These are phyloP conservation scores for Pardalotus punctatus DNA, from an alignment of 2,113 vertebrate genomes.

Conservation along the genomic window DNA sequence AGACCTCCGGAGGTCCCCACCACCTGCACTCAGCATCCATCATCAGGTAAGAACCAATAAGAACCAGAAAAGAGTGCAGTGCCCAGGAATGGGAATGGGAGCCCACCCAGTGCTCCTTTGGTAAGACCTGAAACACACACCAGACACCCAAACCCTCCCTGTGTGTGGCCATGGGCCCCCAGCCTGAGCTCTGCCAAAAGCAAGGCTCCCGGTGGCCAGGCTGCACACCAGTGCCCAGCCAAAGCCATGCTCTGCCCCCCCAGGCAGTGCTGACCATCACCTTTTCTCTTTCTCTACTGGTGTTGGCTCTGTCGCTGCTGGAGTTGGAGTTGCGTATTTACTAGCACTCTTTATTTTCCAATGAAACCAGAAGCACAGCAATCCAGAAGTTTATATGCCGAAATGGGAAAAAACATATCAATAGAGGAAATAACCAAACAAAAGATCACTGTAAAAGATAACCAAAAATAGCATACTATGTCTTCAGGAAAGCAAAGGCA, in stretches of 20 bases:
- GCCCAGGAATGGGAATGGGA: not conserved
- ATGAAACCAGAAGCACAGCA: not conserved
- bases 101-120: fast-evolving
- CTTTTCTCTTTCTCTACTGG: not conserved
- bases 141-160: not conserved
- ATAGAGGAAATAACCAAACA: not conserved
- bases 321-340: not conserved
- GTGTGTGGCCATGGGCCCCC: fast-evolving
- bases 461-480: not conserved
- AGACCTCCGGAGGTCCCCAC: not conserved
- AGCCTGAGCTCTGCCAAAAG: not conserved
- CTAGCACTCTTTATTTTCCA: not conserved
- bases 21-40: fast-evolving
- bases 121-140: not conserved
- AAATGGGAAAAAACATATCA: not conserved
- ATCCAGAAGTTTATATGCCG: not conserved
- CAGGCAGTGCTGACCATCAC: fast-evolving
- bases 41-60: fast-evolving
- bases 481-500: not conserved
- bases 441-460: not conserved
- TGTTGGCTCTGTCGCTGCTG: fast-evolving
- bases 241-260: not conserved
- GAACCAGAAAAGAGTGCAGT: fast-evolving
- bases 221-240: fast-evolving
- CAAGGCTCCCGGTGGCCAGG: not conserved